A percentile compares a stretch with the other conserved stretches of the same genome.
These are phyloP conservation scores for Apotomis turbidana DNA, from an alignment of 2,888 invertebrate species.

Conservation along the genomic window DNA sequence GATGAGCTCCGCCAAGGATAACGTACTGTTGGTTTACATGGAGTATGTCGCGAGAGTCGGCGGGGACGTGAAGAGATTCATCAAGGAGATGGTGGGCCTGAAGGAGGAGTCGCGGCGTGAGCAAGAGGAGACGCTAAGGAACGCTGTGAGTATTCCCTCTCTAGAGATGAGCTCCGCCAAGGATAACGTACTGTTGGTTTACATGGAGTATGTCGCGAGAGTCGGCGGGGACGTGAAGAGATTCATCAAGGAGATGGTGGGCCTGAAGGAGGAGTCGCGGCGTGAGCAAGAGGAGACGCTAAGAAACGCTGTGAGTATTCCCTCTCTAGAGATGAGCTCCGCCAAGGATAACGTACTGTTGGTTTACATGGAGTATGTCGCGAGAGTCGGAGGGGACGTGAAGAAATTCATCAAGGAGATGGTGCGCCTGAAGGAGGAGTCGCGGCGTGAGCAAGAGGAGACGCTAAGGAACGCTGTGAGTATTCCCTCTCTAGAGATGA, in stretches of 20 bases:
- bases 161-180: too few species aligned
- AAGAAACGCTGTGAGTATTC: too few species aligned
- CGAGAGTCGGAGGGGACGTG: slow-evolving; percentile 60
- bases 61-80: slow-evolving; percentile 61
- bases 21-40: slow-evolving; percentile 68
- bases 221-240: too few species aligned
- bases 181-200: too few species aligned
- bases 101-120: slow-evolving; percentile 51
- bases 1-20: slow-evolving; percentile 50
- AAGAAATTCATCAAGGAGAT: slow-evolving; percentile 64
- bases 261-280: too few species aligned
- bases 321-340: too few species aligned
- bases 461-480: slow-evolving; percentile 58
- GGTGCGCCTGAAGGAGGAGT: slow-evolving; percentile 53
- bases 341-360: slow-evolving; percentile 63
- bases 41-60: slow-evolving; percentile 65
- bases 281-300: slow-evolving; percentile 46
- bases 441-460: slow-evolving; percentile 47
- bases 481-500: too few species aligned
- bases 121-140: slow-evolving; percentile 47
- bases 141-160: slow-evolving; percentile 66
- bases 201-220: too few species aligned
- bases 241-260: too few species aligned
- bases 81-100: slow-evolving; percentile 59
- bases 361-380: slow-evolving; percentile 69